These are phyloP conservation scores for Autographa gamma DNA, from an alignment of 2,888 invertebrate species.

Conservation along the genomic window DNA sequence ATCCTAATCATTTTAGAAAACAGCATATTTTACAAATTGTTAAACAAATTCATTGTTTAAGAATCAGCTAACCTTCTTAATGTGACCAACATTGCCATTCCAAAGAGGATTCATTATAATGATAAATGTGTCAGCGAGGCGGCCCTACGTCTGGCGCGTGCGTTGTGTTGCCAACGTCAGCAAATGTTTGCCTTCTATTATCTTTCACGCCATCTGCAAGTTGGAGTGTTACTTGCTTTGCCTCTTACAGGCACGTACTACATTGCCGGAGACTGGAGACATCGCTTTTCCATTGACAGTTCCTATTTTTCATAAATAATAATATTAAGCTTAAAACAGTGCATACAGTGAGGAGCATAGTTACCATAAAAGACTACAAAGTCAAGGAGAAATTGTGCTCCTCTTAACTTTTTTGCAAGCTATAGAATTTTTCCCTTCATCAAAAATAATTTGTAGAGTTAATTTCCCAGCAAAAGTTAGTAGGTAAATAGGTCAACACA, in stretches of 20 bases:
- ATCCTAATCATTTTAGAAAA: no score
- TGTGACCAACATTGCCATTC: neutral
- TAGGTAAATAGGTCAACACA: constrained; percentile 48
- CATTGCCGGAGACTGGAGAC: constrained; percentile 30
- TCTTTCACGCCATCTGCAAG: constrained; percentile 66
- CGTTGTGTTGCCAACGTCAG: constrained; percentile 60
- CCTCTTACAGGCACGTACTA: constrained; percentile 43
- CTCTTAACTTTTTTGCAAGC: constrained; percentile 16
- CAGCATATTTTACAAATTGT: no score
- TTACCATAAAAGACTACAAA: constrained; percentile 9
- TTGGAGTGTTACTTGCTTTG: constrained; percentile 43
- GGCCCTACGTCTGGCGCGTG: constrained; percentile 43
- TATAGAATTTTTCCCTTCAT: constrained; percentile 13
- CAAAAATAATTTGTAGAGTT: constrained; percentile 36
- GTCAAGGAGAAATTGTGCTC: neutral
- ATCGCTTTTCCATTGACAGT: constrained; percentile 18
- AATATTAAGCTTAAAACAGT: constrained; percentile 17
- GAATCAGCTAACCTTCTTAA: neutral
- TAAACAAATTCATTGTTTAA: neutral
- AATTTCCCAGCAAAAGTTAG: constrained; percentile 34
- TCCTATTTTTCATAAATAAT: constrained; percentile 18
- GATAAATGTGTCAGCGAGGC: constrained; percentile 1
- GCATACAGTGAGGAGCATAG: neutral
- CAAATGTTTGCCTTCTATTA: constrained; percentile 81
- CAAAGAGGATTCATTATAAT: constrained; percentile 10